Evolutionary conservation across 2,113 vertebrate species (phyloP).

Genomic region (Bufo gargarizans): DNA sequence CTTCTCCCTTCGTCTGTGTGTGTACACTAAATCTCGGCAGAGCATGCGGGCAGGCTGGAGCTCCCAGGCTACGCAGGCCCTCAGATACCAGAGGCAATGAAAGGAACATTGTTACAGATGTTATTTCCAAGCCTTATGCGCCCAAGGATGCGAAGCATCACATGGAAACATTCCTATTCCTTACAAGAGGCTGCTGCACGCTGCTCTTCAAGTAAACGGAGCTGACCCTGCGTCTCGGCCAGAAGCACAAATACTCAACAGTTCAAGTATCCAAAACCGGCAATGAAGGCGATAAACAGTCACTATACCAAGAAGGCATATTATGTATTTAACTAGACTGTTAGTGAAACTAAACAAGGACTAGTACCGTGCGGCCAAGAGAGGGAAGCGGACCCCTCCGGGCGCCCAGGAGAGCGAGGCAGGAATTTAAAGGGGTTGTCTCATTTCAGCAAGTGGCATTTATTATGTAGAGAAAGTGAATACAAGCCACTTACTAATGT

Average conservation of each 20-base stretch:
- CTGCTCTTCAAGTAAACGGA: not conserved
- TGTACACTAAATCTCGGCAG: not conserved
- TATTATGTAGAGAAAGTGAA: too few relatives aligned
- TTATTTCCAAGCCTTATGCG: not conserved
- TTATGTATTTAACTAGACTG: too few relatives aligned
- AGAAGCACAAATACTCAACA: not conserved
- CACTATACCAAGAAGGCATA: too few relatives aligned
- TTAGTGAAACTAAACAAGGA: too few relatives aligned
- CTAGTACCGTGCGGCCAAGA: too few relatives aligned
- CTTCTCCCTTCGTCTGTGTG: not conserved
- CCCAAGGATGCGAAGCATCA: not conserved
- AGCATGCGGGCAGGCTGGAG: not conserved
- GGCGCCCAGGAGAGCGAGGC: too few relatives aligned
- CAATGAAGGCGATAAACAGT: too few relatives aligned
- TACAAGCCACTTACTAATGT: too few relatives aligned
- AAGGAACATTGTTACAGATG: constrained; percentile 2
- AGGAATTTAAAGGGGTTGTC: too few relatives aligned
- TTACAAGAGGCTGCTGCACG: not conserved
- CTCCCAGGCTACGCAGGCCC: constrained; percentile 10
- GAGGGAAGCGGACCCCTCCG: too few relatives aligned
- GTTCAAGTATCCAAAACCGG: not conserved
- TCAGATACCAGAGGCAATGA: constrained; percentile 1
- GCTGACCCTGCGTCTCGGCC: not conserved
- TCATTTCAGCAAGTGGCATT: too few relatives aligned
- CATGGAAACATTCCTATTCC: not conserved